phyloP scores from a whole-genome alignment of 2,113 vertebrate genomes.

The Ophiodon elongatus region DNA sequence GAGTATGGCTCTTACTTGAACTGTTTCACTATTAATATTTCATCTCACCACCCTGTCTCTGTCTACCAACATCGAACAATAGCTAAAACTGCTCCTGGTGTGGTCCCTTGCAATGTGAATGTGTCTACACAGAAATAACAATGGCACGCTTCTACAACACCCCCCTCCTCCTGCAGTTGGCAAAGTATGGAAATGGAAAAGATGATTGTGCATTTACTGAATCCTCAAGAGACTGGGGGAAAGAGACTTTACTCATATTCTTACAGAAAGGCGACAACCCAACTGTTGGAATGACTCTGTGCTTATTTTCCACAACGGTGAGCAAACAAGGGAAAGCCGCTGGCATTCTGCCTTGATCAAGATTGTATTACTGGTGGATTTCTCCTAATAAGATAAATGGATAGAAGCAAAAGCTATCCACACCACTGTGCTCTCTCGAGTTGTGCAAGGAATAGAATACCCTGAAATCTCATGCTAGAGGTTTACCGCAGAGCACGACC shows the following conservation, averaged over 20 bases:
- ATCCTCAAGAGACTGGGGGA: background rate
- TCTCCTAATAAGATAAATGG: constrained; percentile 48
- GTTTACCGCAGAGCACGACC: constrained; percentile 4
- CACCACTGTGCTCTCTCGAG: background rate
- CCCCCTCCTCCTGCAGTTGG: background rate
- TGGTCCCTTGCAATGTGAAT: constrained; percentile 13
- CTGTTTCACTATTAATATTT: constrained; percentile 37
- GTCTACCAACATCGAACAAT: constrained; percentile 20
- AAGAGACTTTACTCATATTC: constrained; percentile 22
- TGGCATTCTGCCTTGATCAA: constrained; percentile 37
- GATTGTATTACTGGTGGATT: constrained; percentile 40
- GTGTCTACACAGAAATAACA: background rate
- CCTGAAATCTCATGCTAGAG: background rate
- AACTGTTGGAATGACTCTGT: constrained; percentile 36
- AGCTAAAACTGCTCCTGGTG: background rate
- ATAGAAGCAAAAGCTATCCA: constrained; percentile 2
- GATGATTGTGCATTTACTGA: constrained; percentile 20
- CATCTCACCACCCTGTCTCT: background rate
- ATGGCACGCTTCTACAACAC: background rate
- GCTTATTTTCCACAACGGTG: constrained; percentile 47
- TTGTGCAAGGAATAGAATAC: constrained; percentile 6
- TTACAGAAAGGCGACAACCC: constrained; percentile 15
- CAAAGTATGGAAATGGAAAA: constrained; percentile 9
- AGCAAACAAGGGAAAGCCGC: constrained; percentile 30
- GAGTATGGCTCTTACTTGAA: constrained; percentile 19